A percentile compares a stretch with the other conserved stretches of the same genome.
These are phyloP conservation scores for Phorcus lineatus DNA, from an alignment of 2,888 invertebrate species.

Conservation along the genomic window DNA sequence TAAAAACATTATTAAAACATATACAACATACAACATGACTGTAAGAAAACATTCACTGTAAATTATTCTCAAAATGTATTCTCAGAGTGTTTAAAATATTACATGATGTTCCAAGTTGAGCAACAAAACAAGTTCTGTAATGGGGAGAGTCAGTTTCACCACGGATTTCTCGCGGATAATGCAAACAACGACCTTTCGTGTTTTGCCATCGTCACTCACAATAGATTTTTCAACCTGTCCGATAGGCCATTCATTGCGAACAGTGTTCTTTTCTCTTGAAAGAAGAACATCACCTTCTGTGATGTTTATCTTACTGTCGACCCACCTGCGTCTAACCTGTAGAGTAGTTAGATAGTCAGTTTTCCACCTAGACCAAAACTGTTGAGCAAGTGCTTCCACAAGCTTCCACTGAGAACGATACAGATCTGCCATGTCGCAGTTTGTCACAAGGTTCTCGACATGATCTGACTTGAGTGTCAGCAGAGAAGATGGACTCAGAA, in stretches of 20 bases:
- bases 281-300: background rate
- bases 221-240: background rate
- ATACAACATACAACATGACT: too few relatives aligned
- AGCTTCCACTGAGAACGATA: background rate
- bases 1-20: too few relatives aligned
- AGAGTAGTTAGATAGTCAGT: background rate
- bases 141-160: too few relatives aligned
- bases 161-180: too few relatives aligned
- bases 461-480: constrained; percentile 21
- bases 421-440: background rate
- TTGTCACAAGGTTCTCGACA: background rate
- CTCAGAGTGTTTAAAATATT: too few relatives aligned
- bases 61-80: too few relatives aligned
- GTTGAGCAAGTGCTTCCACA: background rate
- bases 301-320: background rate
- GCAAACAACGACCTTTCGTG: background rate
- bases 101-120: too few relatives aligned
- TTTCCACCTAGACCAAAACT: background rate
- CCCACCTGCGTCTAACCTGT: background rate
- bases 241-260: background rate
- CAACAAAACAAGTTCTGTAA: too few relatives aligned
- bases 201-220: background rate
- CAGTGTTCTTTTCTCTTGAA: background rate
- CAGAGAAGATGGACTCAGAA: constrained; percentile 8
- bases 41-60: too few relatives aligned